Evolutionary conservation across 1,140 invertebrate species (phyloP).

Genomic region (Parapsyche elsis): DNA sequence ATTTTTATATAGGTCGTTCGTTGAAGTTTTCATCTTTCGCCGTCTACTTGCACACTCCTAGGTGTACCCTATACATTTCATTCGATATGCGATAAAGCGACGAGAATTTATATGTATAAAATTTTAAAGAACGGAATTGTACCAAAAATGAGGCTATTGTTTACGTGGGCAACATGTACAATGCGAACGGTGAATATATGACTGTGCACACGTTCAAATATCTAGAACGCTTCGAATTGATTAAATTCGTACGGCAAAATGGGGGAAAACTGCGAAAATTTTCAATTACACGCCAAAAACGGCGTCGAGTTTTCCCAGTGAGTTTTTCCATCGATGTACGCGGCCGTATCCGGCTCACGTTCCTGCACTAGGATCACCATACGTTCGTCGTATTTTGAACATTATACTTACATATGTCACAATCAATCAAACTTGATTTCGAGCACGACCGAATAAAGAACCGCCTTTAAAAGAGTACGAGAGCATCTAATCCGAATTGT

Average conservation of each 20-base stretch:
- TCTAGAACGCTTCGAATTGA: conserved; percentile 13
- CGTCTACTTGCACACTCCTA: neutral
- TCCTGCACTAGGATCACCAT: neutral
- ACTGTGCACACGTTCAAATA: neutral
- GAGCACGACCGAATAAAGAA: too few species aligned
- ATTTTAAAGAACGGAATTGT: too few species aligned
- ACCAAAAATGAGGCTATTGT: too few species aligned
- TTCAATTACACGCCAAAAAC: conserved; percentile 8
- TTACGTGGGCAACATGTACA: neutral
- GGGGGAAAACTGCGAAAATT: neutral
- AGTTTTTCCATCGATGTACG: neutral
- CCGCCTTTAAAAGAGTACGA: too few species aligned
- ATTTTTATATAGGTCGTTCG: too few species aligned
- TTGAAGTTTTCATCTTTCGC: too few species aligned
- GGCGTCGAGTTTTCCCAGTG: neutral
- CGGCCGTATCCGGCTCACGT: neutral
- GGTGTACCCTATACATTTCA: too few species aligned
- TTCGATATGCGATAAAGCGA: neutral
- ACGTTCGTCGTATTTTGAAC: neutral
- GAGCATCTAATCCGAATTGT: too few species aligned
- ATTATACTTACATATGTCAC: too few species aligned
- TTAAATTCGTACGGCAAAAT: neutral
- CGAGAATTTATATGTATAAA: too few species aligned
- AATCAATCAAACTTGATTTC: too few species aligned
- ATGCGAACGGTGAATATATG: neutral